These are phyloP conservation scores for Stratiolaelaps scimitus DNA, from an alignment of 1,140 invertebrate genomes.

Conservation along the genomic window DNA sequence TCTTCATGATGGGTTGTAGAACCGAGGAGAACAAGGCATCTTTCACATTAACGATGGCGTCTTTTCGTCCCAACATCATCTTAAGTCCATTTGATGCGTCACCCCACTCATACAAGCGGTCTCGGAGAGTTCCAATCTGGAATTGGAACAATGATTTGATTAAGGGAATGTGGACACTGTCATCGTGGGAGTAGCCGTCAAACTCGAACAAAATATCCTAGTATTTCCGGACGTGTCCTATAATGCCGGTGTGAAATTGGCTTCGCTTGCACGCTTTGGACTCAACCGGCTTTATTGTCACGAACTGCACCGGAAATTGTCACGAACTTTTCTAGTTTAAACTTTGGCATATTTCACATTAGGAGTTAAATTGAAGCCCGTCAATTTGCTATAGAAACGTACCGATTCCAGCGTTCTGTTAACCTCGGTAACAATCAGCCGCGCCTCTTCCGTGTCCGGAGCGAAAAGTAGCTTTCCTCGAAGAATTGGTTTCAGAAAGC, in stretches of 20 bases:
- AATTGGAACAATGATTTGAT: constrained; percentile 29
- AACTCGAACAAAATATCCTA: constrained; percentile 14
- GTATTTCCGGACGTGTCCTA: constrained; percentile 28
- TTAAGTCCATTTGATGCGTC: constrained; percentile 27
- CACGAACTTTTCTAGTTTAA: not conserved
- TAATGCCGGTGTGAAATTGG: too few species aligned
- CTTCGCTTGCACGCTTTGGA: too few species aligned
- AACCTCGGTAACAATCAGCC: constrained; percentile 39
- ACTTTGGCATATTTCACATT: not conserved
- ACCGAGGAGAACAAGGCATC: constrained; percentile 27
- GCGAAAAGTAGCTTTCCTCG: constrained; percentile 43
- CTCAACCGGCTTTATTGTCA: too few species aligned
- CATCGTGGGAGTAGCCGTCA: constrained; percentile 29
- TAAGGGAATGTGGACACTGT: constrained; percentile 29
- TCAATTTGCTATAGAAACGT: not conserved
- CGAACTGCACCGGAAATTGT: not conserved
- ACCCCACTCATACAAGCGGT: constrained; percentile 26
- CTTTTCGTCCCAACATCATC: constrained; percentile 30
- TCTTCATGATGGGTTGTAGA: not conserved
- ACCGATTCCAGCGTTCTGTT: constrained; percentile 12
- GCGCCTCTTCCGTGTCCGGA: constrained; percentile 40
- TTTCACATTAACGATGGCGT: constrained; percentile 29
- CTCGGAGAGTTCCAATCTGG: constrained; percentile 30
- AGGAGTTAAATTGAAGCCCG: not conserved
- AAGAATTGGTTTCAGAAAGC: constrained; percentile 43